These are phyloP conservation scores for Meteorus sp. DNA, from an alignment of 1,140 invertebrate species.

Conservation along the genomic window DNA sequence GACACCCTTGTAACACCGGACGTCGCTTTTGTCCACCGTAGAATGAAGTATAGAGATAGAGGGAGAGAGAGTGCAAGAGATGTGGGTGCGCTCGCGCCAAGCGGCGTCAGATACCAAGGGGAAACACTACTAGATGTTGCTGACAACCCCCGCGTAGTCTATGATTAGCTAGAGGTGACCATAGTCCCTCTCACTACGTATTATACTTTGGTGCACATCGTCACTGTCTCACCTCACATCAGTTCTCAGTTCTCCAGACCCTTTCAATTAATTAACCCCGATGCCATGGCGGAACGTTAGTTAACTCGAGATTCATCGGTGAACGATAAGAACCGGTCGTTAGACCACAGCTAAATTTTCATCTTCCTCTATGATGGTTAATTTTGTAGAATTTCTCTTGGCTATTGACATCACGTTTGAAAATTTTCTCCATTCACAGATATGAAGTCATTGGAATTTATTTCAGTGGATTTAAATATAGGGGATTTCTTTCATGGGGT, in stretches of 20 bases:
- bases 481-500: too few species aligned
- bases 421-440: too few species aligned
- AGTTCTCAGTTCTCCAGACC: constrained; percentile 41
- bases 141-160: constrained; percentile 41
- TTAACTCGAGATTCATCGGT: constrained; percentile 57
- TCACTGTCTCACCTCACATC: constrained; percentile 14
- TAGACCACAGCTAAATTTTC: constrained; percentile 15
- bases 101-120: constrained; percentile 52
- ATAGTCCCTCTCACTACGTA: constrained; percentile 36
- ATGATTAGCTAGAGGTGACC: constrained; percentile 56
- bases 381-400: too few species aligned
- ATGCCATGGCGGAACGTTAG: constrained; percentile 37
- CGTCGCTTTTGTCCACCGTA: constrained; percentile 21
- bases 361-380: too few species aligned
- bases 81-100: too few species aligned
- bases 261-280: constrained; percentile 58
- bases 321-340: constrained; percentile 34
- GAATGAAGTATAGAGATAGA: constrained; percentile 9
- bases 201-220: too few species aligned
- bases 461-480: too few species aligned
- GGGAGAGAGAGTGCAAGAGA: too few species aligned
- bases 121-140: too few species aligned
- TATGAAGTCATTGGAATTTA: too few species aligned
- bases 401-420: too few species aligned
- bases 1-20: constrained; percentile 49